phyloP scores from a whole-genome alignment of 2,797 vertebrate species.

The Taeniopygia guttata region DNA sequence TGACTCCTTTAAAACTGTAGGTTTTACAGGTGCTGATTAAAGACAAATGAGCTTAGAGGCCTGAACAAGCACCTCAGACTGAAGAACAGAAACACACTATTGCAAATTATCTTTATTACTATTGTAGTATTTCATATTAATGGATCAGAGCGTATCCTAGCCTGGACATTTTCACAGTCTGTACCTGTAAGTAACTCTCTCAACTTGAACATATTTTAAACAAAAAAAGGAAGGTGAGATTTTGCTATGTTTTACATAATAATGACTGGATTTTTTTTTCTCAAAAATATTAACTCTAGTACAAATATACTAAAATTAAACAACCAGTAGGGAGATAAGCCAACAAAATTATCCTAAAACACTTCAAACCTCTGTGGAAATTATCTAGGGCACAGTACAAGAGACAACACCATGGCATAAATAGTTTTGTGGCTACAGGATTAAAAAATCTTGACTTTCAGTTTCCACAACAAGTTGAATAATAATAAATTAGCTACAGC shows the following conservation, averaged over 20 bases:
- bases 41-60: neutral
- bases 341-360: neutral
- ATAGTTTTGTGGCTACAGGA: neutral
- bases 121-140: neutral
- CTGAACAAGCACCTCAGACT: neutral
- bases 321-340: neutral
- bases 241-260: neutral
- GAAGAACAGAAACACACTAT: neutral
- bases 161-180: neutral
- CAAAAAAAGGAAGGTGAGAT: neutral
- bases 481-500: slow-evolving; percentile 3
- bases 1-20: neutral
- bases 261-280: neutral
- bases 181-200: neutral
- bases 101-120: neutral
- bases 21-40: neutral
- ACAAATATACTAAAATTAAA: neutral
- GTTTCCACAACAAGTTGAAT: slow-evolving; percentile 1
- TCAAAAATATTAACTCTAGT: neutral
- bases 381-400: neutral
- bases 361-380: neutral
- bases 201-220: neutral
- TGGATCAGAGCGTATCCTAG: neutral
- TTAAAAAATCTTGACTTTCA: slow-evolving; percentile 34
- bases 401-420: neutral